Base-by-base conservation (phyloP, 37 sponge, comb jelly and placozoan species). In the Oopsacas minuta region DNA sequence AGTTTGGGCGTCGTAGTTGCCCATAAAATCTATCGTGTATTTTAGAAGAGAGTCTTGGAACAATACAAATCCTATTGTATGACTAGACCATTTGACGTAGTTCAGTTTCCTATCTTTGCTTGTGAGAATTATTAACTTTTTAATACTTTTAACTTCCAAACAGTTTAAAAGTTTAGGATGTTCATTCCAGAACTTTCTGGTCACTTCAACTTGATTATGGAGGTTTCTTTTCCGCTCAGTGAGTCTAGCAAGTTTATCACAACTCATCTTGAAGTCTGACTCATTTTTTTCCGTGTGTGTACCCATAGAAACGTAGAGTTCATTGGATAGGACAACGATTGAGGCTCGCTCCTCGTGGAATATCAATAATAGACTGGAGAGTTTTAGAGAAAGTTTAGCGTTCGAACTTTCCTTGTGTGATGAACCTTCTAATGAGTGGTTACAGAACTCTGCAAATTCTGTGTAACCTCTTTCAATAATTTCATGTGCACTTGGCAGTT, bases 151-250 rank as follows among this genome's bases (percentile, higher is more conserved):
- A 7, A 61, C 75, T 61, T 61, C 75, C 75, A 61, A 61, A 61
- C 75, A 61, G 75, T 61, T 61, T 34, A 61, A 61, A 34, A 61
- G 75, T 61, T 61, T 61, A n/a, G 75, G 22, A n/a, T 61, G 75
- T 34, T 61, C 75, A 12, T 12, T 61, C 75, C 75, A 61, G 28
- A 61, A 61, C 75, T 61, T 61, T 12, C 75, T 61, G 30, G 75
- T 61, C 1, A 10, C 75, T 3, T 61, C 30, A 25, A 61, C 75
- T 12, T 61, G 75, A 34, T 61, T 61, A 25, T 61, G 75, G 1
- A 61, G 75, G 32, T 25, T 3, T 61, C 75, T 25, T 25, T 61
- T 61, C 75, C 22, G 22, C 75, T 61, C 75, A 34, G 75, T 61
- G 28, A 61, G 75, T 61, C 75, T 3, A 34, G 75, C 75, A 32